These are phyloP conservation scores for Dasyurus viverrinus DNA, from an alignment of 2,113 vertebrate species.

Conservation along the genomic window DNA sequence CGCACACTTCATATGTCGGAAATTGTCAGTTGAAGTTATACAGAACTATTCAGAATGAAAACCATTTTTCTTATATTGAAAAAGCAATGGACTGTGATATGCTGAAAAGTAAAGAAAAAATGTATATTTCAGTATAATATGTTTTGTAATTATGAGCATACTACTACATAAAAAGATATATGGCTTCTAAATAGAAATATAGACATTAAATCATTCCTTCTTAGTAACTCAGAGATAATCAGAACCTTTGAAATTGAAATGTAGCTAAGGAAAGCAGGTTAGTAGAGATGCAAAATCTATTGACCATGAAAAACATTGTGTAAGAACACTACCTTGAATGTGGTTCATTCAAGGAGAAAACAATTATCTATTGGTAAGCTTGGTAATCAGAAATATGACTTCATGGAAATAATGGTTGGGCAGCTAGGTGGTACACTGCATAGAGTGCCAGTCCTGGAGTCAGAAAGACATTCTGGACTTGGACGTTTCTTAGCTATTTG, in stretches of 20 bases:
- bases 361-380: neutral
- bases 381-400: neutral
- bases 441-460: neutral
- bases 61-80: neutral
- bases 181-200: neutral
- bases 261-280: neutral
- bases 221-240: neutral
- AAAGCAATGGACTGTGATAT: neutral
- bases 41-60: neutral
- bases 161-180: neutral
- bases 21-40: neutral
- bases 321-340: neutral
- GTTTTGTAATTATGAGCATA: neutral
- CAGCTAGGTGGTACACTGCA: neutral
- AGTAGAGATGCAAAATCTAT: neutral
- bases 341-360: neutral
- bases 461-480: neutral
- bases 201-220: neutral
- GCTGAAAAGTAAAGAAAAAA: neutral
- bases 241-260: neutral
- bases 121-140: neutral
- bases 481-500: neutral
- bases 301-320: neutral
- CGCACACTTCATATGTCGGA: neutral
- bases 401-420: neutral